These are phyloP conservation scores for Drosophila sordidula DNA, from an alignment of 2,888 invertebrate species.

Conservation along the genomic window DNA sequence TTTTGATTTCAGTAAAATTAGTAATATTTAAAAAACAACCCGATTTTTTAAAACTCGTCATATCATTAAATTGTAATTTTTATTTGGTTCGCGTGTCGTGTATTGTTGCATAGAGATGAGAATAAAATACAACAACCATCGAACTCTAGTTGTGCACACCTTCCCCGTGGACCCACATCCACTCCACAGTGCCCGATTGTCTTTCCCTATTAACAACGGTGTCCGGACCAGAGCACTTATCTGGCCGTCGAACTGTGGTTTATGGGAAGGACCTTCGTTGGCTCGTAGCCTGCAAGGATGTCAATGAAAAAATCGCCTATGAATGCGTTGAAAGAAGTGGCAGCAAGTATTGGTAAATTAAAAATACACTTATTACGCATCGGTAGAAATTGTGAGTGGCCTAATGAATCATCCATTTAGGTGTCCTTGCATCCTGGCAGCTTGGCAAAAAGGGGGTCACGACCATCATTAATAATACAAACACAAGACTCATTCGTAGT, in stretches of 20 bases:
- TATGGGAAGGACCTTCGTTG: slow-evolving; percentile 23
- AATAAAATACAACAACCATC: no score
- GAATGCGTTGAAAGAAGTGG: slow-evolving; percentile 14
- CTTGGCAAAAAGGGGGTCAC: background rate
- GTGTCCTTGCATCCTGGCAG: no score
- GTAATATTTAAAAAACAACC: no score
- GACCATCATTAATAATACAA: slow-evolving; percentile 76
- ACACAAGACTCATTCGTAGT: slow-evolving; percentile 74
- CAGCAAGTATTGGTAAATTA: slow-evolving; percentile 21
- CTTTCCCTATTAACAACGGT: slow-evolving; percentile 32
- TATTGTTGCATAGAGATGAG: background rate
- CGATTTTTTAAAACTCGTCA: no score
- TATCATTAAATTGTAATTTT: no score
- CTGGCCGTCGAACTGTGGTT: slow-evolving; percentile 44
- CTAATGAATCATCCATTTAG: slow-evolving; percentile 40
- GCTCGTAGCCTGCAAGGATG: slow-evolving; percentile 14
- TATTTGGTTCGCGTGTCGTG: background rate
- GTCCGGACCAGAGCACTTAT: slow-evolving; percentile 33
- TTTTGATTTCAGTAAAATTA: background rate
- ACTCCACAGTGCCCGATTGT: slow-evolving; percentile 34
- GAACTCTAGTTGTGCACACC: no score
- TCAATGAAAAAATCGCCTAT: slow-evolving; percentile 24
- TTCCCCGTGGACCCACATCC: background rate
- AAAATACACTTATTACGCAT: slow-evolving; percentile 18
- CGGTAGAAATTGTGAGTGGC: background rate